Evolutionary conservation across 53 echinoderm and acorn worm genomes (phyloP), one percentile per base, ranked within the genome.

Genomic region (Antedon mediterranea): DNA sequence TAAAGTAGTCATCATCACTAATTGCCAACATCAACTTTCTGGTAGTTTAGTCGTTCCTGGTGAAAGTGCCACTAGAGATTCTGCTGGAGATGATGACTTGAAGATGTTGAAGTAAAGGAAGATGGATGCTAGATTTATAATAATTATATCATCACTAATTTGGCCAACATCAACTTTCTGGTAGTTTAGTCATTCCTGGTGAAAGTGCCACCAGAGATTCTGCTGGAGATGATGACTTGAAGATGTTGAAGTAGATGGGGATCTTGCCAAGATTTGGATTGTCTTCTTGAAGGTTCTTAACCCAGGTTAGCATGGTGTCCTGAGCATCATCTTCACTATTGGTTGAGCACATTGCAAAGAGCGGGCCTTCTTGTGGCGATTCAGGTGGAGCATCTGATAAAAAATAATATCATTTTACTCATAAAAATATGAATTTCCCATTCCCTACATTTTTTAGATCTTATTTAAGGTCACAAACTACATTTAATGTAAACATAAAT

Each of bases 261-360:
- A 97, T 84, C 32, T 87, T 84, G 0, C 87, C 92, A 26, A 92
- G 83, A 42, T 92, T 84, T 7, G 97, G 92, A 73, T 97, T 97
- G n/a, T 87, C 84, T 32, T 92, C 89, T 75, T 89, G 91, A 13
- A 95, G 85, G 28, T 82, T 82, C 43, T 85, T 82, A 3, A 95
- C 82, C 95, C 95, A 95, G 26, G 77, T 72, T 30, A 80, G 85
- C 20, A 92, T 84, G 4, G 85, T 57, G 31, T 84, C 90, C 33
- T 84, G 82, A 42, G 74, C 80, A 18, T 82, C 85, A 11, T 8
- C 20, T 23, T 57, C 1, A 28, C 78, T 80, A 76, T 76, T 90
- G 34, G 92, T 88, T 86, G 88, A 88, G 71, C 97, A 97, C 89
- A 92, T 89, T 31, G 97, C 97, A 73, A 93, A 90, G 27, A 92